Percentiles rank a stretch among this genome's conserved stretches.
phyloP scores from a whole-genome alignment of 2,113 vertebrate species.

The Myotis davidii region DNA sequence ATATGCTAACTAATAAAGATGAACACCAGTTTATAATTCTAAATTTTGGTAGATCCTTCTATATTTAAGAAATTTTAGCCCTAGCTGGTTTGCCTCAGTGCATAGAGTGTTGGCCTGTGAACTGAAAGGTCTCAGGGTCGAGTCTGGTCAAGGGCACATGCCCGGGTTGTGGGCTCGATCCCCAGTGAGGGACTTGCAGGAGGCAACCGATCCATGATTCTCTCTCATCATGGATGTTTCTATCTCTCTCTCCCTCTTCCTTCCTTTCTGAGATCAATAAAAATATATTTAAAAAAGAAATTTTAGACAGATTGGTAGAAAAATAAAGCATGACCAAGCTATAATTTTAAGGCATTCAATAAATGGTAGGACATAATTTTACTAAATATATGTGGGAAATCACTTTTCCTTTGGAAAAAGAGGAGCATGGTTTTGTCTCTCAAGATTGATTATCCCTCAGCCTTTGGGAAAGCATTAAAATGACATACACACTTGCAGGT shows the following conservation, averaged over 20 bases:
- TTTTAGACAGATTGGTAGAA: neutral
- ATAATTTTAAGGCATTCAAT: conserved; percentile 41
- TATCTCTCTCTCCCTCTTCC: no score
- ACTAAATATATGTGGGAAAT: conserved; percentile 48
- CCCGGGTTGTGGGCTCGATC: no score
- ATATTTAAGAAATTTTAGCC: conserved; percentile 27
- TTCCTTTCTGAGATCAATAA: no score
- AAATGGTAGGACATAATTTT: conserved; percentile 33
- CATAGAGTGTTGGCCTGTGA: no score
- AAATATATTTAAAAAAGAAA: neutral
- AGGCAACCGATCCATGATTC: no score
- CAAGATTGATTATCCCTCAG: conserved; percentile 49
- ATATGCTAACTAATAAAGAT: conserved; percentile 12
- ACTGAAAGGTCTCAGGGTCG: no score
- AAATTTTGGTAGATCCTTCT: neutral
- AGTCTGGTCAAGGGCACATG: no score
- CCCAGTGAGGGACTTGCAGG: no score
- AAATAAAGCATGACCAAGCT: conserved; percentile 31
- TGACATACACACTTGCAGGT: conserved; percentile 66
- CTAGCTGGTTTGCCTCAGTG: no score
- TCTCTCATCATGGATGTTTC: no score
- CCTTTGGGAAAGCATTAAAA: conserved; percentile 62
- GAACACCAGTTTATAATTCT: neutral
- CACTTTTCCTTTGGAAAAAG: conserved; percentile 42
- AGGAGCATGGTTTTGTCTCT: conserved; percentile 43